Percentiles rank a stretch among this genome's conserved stretches.
Evolutionary conservation across 2,113 vertebrate genomes (phyloP).

Genomic region (Tragelaphus strepsiceros): DNA sequence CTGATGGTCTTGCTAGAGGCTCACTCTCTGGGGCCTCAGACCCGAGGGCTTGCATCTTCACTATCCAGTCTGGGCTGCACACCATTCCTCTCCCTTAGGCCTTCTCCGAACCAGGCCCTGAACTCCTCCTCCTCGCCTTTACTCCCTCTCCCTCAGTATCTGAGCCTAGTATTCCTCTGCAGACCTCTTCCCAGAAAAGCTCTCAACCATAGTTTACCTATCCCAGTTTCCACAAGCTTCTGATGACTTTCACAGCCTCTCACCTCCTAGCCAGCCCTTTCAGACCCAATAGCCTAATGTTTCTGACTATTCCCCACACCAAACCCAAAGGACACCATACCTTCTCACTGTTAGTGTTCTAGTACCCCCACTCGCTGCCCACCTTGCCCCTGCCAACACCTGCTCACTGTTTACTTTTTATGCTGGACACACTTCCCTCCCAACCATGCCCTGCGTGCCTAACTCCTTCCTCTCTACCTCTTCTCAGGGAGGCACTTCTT

Average conservation of each 20-base stretch:
- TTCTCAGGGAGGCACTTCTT: neutral
- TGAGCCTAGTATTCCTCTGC: neutral
- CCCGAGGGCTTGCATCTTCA: neutral
- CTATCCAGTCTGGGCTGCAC: neutral
- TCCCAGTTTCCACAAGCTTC: neutral
- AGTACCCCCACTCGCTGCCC: neutral
- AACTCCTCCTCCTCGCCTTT: neutral
- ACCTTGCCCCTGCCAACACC: fast-evolving
- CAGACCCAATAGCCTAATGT: neutral
- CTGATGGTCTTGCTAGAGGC: neutral
- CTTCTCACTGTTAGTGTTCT: no score
- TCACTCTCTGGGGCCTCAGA: neutral
- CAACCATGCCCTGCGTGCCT: neutral
- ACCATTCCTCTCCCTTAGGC: neutral
- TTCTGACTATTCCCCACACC: neutral
- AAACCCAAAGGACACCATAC: neutral
- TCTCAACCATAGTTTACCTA: no score
- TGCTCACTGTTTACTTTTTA: neutral
- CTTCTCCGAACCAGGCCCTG: neutral
- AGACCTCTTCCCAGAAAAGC: neutral
- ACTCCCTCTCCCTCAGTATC: neutral
- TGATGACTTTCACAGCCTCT: neutral
- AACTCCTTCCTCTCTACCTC: neutral
- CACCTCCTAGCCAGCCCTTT: neutral
- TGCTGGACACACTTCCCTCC: neutral